Evolutionary conservation across 2,113 vertebrate genomes (phyloP).

Genomic region (Zosterops japonicus): DNA sequence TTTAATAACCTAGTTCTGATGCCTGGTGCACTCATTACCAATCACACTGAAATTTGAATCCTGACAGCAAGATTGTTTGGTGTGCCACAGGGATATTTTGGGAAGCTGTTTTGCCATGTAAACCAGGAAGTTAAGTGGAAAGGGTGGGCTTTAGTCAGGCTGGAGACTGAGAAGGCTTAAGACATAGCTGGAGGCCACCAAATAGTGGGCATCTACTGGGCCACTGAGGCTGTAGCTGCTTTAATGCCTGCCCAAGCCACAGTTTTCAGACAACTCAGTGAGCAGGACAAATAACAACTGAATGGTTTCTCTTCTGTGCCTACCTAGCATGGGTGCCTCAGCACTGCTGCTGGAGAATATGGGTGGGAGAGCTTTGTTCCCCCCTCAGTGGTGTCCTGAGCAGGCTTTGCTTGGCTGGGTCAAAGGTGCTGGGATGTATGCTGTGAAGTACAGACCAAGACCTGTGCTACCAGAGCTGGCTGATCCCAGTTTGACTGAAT

Average conservation of each 20-base stretch:
- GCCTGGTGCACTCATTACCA: conserved; percentile 38
- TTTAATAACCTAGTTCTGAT: conserved; percentile 41
- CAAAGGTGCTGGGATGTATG: rapidly evolving
- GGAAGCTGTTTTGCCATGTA: not conserved
- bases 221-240: not conserved
- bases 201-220: not conserved
- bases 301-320: not conserved
- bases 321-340: not conserved
- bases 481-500: not conserved
- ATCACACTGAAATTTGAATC: conserved; percentile 1
- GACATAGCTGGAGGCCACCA: not conserved
- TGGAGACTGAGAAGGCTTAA: not conserved
- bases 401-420: not conserved
- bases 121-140: not conserved
- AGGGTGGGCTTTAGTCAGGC: not conserved
- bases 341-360: not conserved
- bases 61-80: not conserved
- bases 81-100: not conserved
- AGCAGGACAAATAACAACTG: not conserved
- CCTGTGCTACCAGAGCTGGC: not conserved
- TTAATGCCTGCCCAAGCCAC: not conserved
- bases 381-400: not conserved
- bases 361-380: not conserved
- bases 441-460: not conserved
- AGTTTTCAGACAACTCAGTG: not conserved